A percentile compares a stretch with the other conserved stretches of the same genome.
phyloP scores from a whole-genome alignment of 2,888 invertebrate species.

The Chrysolina haemoptera region DNA sequence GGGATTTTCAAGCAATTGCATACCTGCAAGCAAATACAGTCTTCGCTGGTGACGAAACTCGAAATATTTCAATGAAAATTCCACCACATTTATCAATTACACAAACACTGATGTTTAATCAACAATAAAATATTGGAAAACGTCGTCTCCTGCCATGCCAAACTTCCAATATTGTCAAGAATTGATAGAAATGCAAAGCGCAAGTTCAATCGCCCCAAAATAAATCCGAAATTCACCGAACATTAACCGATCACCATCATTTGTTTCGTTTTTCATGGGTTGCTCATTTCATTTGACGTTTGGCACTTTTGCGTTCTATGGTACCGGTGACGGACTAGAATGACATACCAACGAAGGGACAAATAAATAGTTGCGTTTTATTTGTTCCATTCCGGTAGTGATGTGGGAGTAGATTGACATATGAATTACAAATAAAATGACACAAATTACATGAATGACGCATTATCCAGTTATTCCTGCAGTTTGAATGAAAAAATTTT shows the following conservation, averaged over 20 bases:
- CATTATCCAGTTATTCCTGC: too few species aligned
- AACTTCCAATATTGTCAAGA: conserved; percentile 39
- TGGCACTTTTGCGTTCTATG: too few species aligned
- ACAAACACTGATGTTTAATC: not conserved
- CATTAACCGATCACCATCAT: not conserved
- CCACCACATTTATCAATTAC: not conserved
- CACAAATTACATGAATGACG: too few species aligned
- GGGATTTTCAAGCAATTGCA: conserved; percentile 31
- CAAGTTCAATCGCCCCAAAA: conserved; percentile 53
- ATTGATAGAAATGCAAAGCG: conserved; percentile 32
- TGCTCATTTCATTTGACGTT: too few species aligned
- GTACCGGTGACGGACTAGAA: too few species aligned
- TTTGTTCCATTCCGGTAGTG: too few species aligned
- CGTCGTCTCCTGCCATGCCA: conserved; percentile 12
- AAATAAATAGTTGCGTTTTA: too few species aligned
- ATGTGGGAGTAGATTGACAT: too few species aligned
- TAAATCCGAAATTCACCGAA: not conserved
- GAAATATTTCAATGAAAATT: conserved; percentile 32
- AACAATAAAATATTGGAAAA: not conserved
- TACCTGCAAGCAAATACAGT: conserved; percentile 25
- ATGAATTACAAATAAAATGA: too few species aligned
- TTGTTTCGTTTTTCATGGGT: too few species aligned
- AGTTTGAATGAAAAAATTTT: too few species aligned
- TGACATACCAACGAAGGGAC: too few species aligned
- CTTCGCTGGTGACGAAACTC: not conserved